Base-by-base conservation (phyloP, 2,113 vertebrate genomes). In the Lonchura striata region DNA sequence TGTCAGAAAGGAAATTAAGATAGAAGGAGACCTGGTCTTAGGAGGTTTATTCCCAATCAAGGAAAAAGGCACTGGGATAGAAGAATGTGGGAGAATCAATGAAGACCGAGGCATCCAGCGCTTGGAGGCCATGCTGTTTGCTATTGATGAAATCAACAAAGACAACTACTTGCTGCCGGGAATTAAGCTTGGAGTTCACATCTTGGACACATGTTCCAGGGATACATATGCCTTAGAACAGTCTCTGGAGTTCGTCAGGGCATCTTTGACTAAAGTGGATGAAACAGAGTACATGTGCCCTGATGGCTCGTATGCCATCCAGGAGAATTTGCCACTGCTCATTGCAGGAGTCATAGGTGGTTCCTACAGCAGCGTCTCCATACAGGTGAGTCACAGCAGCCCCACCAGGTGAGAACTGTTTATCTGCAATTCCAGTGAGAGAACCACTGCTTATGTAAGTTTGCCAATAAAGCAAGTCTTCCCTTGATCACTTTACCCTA, bases 201-300 rank as follows among this genome's bases (percentile, higher is more conserved):
- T 99, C 92, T 97, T 99, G 98, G 99, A 99, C 97, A 99, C 99
- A 0, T 99, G 99, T 95, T 99, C 99, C 30, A 98, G 99, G 90
- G 99, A 99, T 95, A 99, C 99, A 4, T 99, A 99, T 57, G 99
- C 99, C 71, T 97, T 99, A 97, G 99, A 99, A 96, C 99, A 99
- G 97, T 99, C 99, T 20, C 97, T 99, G 98, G 99, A 99, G 97
- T 99, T 99, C 6, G 99, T 99, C 84, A 98, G 99, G 94, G 99
- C 99, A 15, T 99, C 99, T 59, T 98, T 99, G 93, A 99, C 99
- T 86, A 99, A 99, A 98, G 99, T 99, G 97, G 99, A 99, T 50
- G 99, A 99, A 98, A 99, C 99, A 2, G 99, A 99, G 91, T 99
- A 99, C 86, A 99, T 99, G 98, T 99, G 99, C 95, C 99, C 99